Base-by-base conservation (phyloP, 2,113 vertebrate genomes). In the Apteryx mantelli region DNA sequence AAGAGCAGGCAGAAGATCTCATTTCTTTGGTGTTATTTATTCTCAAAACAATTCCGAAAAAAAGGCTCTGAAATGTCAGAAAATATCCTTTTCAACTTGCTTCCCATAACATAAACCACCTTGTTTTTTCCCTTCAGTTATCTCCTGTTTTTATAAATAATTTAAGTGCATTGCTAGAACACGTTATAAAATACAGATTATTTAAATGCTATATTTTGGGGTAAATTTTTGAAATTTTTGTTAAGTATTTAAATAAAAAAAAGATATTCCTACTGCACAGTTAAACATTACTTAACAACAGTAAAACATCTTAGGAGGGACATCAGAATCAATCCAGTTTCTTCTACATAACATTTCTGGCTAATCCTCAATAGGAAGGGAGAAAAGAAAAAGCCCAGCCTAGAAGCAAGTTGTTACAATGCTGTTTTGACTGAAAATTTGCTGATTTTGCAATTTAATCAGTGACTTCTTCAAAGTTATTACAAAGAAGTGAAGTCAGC, bases 401-500 rank as follows among this genome's bases (percentile, higher is more conserved):
- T 84, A 81, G 26, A 80, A 84, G 3, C 11, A 69, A 50, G 1
- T 7, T 69, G n/a, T 70, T 58, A 88, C 21, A 56, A 83, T 86
- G 34, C 13, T 79, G 40, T 91, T 95, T 88, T 91, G 80, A 78
- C 80, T 82, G 76, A 93, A 89, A 95, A 93, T 71, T 24, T 88
- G 90, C 65, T 91, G 93, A 85, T 65, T 32, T 65, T 87, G 53
- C 48, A 84, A 86, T 36, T 93, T 81, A 60, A 93, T 86, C 82
- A 93, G 66, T 0, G 1, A 84, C 52, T 96, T 91, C 63, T 92
- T 89, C 75, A 46, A 71, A 91, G 40, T 70, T 88, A 58, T 25
- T 89, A 83, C 42, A 93, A 95, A 94, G 65, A 88, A 91, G 32
- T 80, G 38, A 63, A 93, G 95, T 95, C 95, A 97, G 95, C 87